Evolutionary conservation across 2,113 vertebrate genomes (phyloP), one percentile per base, ranked within the genome.

Genomic region (Pelusios castaneus): DNA sequence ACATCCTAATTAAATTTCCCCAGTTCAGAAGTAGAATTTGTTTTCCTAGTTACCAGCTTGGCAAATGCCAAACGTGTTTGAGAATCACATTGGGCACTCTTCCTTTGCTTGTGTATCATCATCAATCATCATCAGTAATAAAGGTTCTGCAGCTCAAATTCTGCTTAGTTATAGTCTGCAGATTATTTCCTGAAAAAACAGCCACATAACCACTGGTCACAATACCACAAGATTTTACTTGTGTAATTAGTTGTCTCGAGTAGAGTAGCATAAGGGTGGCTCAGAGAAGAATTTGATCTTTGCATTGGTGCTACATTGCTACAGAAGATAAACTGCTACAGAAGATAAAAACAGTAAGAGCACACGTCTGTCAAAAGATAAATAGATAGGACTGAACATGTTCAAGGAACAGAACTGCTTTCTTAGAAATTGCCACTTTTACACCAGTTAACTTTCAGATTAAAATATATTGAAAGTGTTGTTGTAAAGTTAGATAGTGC

Each of bases 111-210:
- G 10, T 85, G 82, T 85, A 82, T 41, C n/a, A 80, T 24, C 70
- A 43, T 47, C 47, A 47, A 47, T 47, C 47, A 47, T 41, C 1
- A 0, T 21, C 8, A 41, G 67, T 67, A 93, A 89, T 5, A 80
- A 86, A 56, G 4, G 2, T 8, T 54, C 55, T 49, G 63, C 82
- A 16, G 87, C 3, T 52, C 80, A 55, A 94, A n/a, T 45, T 31
- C 70, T 9, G 19, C 79, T 56, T 7, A 13, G 43, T 52, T 16
- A 63, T 31, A 14, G 22, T 24, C 24, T 7, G 80, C 80, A 11
- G 19, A 38, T 6, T 3, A 2, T 27, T 45, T 43, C 0, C 0
- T 19, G 8, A 16, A 1, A n/a, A 11, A 83, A 22, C 22, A 29
- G 31, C 1, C 60, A 29, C 70, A 16, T 5, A 38, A 2, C 4